Base-by-base conservation (phyloP, 2,888 invertebrate species). In the Orthosia incerta region DNA sequence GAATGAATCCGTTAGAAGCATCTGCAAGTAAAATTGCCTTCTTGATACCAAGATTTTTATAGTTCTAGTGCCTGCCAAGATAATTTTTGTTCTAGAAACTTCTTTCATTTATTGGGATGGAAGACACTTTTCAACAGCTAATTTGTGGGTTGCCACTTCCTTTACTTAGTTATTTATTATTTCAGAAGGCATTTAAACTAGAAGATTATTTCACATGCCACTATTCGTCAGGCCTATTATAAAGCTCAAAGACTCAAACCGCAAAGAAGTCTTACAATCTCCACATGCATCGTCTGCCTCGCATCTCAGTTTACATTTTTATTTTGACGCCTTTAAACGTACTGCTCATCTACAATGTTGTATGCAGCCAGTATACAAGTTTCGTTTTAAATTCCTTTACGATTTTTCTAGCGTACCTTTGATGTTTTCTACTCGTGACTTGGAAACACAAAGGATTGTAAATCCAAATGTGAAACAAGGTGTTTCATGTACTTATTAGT, bases 191-290 rank as follows among this genome's bases (percentile, higher is more conserved):
- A 16, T 7, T 57, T 65, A 3, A 23, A 13, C 3, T 51, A 51
- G 0, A 68, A 53, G 26, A 12, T 66, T 9, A 48, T 56, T 59
- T 26, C 4, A 50, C 3, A 55, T 73, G 76, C 84, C 88, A 84
- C 11, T 87, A 62, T 78, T 69, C 63, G 59, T 70, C 39, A 70
- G 31, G 26, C 80, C 70, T 80, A 87, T 86, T 83, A 79, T 83
- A 85, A 79, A 80, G 80, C 79, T 83, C 73, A 89, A 85, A 82
- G 84, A 74, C 79, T 81, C 72, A 89, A 86, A 95, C 95, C 96
- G 90, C 95, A 95, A 87, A 89, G 96, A 96, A 96, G 95, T 89
- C 96, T 89, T 94, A 95, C 94, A 94, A 95, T 89, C 88, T 90
- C 91, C 89, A 87, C 94, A 94, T 93, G 95, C 94, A 95, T 94